Conservation (phyloP, 2,113 vertebrate genomes). For the Poeciliopsis retropinna region DNA sequence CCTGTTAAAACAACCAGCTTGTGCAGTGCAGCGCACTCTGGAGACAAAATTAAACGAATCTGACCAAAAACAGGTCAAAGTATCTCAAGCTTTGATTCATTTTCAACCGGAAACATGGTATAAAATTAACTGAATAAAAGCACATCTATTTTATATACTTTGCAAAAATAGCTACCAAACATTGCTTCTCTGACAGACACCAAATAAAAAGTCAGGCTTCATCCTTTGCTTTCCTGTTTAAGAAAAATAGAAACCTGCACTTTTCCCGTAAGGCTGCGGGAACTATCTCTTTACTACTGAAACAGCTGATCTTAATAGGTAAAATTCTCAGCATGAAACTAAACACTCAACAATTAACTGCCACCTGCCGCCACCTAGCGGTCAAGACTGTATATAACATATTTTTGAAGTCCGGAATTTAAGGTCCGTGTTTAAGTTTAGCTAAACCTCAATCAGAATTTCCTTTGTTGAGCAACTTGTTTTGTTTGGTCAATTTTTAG, state of each 20-base stretch:
- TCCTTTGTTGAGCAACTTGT: neutral
- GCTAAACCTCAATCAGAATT: neutral
- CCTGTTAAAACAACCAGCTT: too few species aligned
- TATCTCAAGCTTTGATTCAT: neutral
- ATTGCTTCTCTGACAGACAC: neutral
- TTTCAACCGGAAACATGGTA: neutral
- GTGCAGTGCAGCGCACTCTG: neutral
- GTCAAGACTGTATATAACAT: neutral
- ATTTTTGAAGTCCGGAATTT: neutral
- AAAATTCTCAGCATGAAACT: neutral
- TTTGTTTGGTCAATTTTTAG: too few species aligned
- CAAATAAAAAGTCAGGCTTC: neutral
- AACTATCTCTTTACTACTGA: neutral
- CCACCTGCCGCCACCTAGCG: slow-evolving; percentile 1
- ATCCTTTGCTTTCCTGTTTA: neutral
- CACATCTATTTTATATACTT: neutral
- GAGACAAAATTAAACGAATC: neutral
- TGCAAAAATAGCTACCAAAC: neutral
- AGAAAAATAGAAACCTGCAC: neutral
- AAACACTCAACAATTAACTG: neutral
- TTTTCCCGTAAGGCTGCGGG: neutral
- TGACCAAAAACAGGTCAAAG: too few species aligned
- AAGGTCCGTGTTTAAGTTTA: neutral
- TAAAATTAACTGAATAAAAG: neutral
- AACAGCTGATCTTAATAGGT: neutral